Base-by-base conservation (phyloP, 2,888 invertebrate species). In the Caenorhabditis virilis region DNA sequence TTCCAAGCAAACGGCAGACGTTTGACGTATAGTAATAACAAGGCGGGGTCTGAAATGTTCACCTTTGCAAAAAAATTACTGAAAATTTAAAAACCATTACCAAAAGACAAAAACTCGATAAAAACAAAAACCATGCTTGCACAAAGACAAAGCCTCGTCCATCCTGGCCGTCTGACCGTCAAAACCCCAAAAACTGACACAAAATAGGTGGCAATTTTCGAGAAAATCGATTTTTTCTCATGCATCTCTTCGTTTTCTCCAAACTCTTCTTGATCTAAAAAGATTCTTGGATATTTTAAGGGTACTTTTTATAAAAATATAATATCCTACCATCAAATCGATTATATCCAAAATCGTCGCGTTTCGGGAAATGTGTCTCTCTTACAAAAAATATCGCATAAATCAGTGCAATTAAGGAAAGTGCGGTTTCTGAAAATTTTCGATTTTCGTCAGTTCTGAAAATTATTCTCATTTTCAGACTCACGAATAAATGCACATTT, bases 1-100 rank as follows among this genome's bases (percentile, higher is more conserved):
- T 65, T 64, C 78, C 78, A 80, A 2, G 69, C 64, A 52, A 80
- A 78, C 2, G 80, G 80, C 7, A 72, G 59, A 9, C 78, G 69
- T 54, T 80, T 80, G 7, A 80, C 64, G 36, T 71, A 56, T 22
- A 80, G 69, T 20, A 74, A 57, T 1, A 77, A 59, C 3, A 80
- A 62, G 5, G 66, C 46, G 0, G 69, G 60, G 48, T 79, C 79
- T 79, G 60, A 38, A 77, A 50, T n/a, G n/a, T n/a, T n/a, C n/a
- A n/a, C n/a, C n/a, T n/a, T n/a, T n/a, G n/a, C n/a, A n/a, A n/a
- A 9, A n/a, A 27, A 33, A 51, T 25, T 27, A 7, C 23, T 35
- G n/a, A 7, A 43, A 18, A 30, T 38, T 15, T 35, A 30, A n/a
- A 9, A 0, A 18, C 15, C 11, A 6, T 42, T 27, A 79, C 79